Base-by-base conservation (phyloP, 2,888 invertebrate genomes). In the Hemicrepidius hirtus region DNA sequence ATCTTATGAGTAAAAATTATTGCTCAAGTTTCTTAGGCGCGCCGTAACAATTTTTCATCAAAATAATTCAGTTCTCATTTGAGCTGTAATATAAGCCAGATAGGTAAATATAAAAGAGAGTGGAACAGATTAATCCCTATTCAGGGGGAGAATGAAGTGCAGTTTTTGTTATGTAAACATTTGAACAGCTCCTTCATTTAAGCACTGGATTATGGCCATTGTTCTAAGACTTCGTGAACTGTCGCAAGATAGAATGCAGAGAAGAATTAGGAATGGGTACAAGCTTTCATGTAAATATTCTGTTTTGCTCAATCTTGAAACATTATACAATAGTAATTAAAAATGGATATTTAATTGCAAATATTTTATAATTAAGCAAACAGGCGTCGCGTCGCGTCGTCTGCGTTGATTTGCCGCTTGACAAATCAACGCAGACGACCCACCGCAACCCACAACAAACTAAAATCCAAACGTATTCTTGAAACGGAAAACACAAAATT, bases 121-220 rank as follows among this genome's bases (percentile, higher is more conserved):
- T 32, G 32, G 28, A 62, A 18, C 12, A 62, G 62, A 62, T 62
- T 62, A 62, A 62, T 62, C 62, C 24, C 6, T 62, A 44, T 46
- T 32, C 24, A 46, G 18, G 44, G 46, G 32, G 62, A 62, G 62
- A 62, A 62, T 62, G 46, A 62, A 62, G 62, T 62, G 46, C 46
- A 28, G 62, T 62, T 62, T 62, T 62, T 62, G 62, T 46, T 62
- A 62, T 62, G 62, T 62, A 62, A 62, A 62, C 62, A 62, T 62
- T 62, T 62, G 62, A 62, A 46, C 62, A 62, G 62, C 62, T 62
- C 62, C 32, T 62, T 46, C 40, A 62, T 62, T 62, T 62, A 44
- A 62, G 62, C 28, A 46, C 62, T 62, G 62, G 62, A 62, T 62
- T 62, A 62, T 46, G 46, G 44, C 46, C 46, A 62, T 62, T 62